Evolutionary conservation across 2,888 invertebrate genomes (phyloP).

Genomic region (Altica lythri): DNA sequence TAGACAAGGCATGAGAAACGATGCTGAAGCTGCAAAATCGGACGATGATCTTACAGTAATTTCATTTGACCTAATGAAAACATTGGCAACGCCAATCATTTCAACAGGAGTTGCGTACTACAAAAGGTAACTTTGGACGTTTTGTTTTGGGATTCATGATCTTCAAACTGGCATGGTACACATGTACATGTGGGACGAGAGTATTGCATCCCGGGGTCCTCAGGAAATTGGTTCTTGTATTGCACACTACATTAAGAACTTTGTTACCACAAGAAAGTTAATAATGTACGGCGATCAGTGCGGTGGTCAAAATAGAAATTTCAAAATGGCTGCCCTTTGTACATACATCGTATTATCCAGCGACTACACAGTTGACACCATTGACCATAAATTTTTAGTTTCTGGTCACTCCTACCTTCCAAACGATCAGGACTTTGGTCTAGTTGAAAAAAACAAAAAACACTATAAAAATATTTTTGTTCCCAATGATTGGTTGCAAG

Average conservation of each 20-base stretch:
- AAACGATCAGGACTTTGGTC: conserved; percentile 37
- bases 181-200: conserved; percentile 42
- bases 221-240: conserved; percentile 38
- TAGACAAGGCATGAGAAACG: background rate
- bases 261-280: conserved; percentile 23
- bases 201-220: conserved; percentile 4
- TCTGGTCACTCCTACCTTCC: conserved; percentile 41
- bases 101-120: too few relatives aligned
- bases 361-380: conserved; percentile 23
- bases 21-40: background rate
- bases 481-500: background rate
- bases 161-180: background rate
- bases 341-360: background rate
- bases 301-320: conserved; percentile 44
- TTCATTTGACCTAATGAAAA: background rate
- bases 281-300: conserved; percentile 35
- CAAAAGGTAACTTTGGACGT: background rate
- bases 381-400: conserved; percentile 41
- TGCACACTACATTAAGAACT: conserved; percentile 36
- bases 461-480: conserved; percentile 35
- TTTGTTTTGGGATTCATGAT: background rate
- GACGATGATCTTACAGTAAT: background rate
- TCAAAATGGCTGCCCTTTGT: conserved; percentile 23
- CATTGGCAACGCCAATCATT: background rate
- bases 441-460: conserved; percentile 40